Evolutionary conservation across 2,888 invertebrate species (phyloP).

Genomic region (Lochmaea capreae): DNA sequence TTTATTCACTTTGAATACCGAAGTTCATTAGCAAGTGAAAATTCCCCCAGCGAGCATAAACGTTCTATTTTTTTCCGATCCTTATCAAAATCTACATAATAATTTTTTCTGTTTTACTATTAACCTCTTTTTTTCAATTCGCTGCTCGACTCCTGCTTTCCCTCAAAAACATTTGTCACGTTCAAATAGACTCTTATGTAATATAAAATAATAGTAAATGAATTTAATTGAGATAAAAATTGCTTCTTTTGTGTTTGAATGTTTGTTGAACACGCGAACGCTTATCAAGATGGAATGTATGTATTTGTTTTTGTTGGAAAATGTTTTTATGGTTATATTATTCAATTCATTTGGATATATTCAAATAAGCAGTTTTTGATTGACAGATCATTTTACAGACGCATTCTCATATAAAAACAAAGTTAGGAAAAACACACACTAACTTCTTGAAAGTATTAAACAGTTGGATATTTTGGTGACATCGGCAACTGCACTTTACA

Average conservation of each 20-base stretch:
- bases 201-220: not conserved
- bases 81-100: not conserved
- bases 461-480: too few species aligned
- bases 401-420: too few species aligned
- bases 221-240: constrained; percentile 8
- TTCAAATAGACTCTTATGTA: not conserved
- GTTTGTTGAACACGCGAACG: not conserved
- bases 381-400: too few species aligned
- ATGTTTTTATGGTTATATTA: not conserved
- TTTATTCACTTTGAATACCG: too few species aligned
- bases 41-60: not conserved
- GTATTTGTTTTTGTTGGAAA: not conserved
- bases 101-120: not conserved
- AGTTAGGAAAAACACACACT: too few species aligned
- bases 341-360: too few species aligned
- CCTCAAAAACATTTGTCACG: not conserved
- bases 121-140: not conserved
- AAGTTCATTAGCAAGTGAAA: too few species aligned
- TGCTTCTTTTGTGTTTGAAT: not conserved
- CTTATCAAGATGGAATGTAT: not conserved
- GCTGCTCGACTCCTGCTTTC: not conserved
- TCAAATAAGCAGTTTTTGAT: too few species aligned
- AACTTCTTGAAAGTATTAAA: too few species aligned
- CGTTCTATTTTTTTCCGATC: not conserved
- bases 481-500: too few species aligned